phyloP scores from a whole-genome alignment of 2,113 vertebrate species.

The Parus major region DNA sequence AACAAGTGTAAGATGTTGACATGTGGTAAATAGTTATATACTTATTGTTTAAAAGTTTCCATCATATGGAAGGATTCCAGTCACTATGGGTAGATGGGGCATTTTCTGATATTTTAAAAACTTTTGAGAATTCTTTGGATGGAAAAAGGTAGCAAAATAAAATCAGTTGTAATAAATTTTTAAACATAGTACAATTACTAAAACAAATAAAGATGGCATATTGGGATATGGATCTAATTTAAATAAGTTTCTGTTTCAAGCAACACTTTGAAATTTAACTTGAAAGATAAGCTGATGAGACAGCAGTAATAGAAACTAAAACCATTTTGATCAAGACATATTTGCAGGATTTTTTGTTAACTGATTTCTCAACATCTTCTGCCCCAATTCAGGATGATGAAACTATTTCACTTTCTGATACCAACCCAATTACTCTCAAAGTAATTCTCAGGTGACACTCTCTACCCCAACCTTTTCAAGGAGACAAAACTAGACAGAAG shows the following conservation, averaged over 20 bases:
- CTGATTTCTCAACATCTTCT: background rate
- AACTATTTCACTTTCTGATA: background rate
- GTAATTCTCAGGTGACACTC: background rate
- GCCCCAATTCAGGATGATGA: background rate
- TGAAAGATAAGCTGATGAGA: background rate
- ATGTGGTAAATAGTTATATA: background rate
- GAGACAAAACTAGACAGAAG: background rate
- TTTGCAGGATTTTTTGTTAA: background rate
- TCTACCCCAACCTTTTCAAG: background rate
- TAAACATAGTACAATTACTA: background rate
- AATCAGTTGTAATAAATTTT: background rate
- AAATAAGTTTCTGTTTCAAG: background rate
- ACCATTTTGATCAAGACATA: fast-evolving
- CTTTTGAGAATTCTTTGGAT: background rate
- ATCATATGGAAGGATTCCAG: background rate
- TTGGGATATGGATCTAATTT: background rate
- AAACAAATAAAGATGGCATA: background rate
- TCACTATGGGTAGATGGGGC: background rate
- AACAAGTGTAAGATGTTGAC: background rate
- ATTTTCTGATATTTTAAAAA: background rate
- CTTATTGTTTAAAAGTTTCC: background rate
- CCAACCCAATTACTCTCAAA: background rate
- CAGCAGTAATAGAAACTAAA: background rate
- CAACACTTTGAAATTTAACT: background rate
- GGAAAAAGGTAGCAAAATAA: background rate